A percentile compares a stretch with the other conserved stretches of the same genome.
These are phyloP conservation scores for Ascaphus truei DNA, from an alignment of 2,113 vertebrate genomes.

Conservation along the genomic window DNA sequence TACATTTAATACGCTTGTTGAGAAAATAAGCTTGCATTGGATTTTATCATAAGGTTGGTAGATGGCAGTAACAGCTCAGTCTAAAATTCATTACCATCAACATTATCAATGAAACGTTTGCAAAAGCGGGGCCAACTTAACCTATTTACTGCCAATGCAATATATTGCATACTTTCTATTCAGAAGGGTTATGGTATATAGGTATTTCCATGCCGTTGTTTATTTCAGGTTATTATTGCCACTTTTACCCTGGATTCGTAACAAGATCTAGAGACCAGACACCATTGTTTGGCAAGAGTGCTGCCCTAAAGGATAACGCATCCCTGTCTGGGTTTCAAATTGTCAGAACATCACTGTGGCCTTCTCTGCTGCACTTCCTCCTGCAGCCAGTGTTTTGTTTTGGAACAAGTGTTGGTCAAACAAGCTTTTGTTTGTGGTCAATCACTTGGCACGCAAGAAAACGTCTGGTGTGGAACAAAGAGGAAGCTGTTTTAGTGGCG, in stretches of 20 bases:
- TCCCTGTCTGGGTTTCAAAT: slow-evolving; percentile 53
- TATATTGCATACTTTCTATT: neutral
- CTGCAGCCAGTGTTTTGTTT: slow-evolving; percentile 69
- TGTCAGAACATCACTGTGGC: slow-evolving; percentile 52
- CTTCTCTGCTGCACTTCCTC: slow-evolving; percentile 65
- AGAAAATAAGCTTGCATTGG: neutral
- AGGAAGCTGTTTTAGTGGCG: slow-evolving; percentile 54
- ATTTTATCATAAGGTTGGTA: slow-evolving; percentile 27
- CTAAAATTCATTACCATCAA: slow-evolving; percentile 1
- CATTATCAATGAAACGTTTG: neutral
- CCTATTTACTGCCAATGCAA: neutral
- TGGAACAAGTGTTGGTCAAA: slow-evolving; percentile 77
- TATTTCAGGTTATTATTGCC: no score
- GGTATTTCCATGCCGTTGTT: neutral
- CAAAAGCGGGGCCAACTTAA: neutral
- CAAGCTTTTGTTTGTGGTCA: slow-evolving; percentile 77
- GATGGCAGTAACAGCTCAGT: slow-evolving; percentile 28
- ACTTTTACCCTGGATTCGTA: neutral
- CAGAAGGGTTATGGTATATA: neutral
- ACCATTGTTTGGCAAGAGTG: slow-evolving; percentile 51
- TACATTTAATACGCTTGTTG: no score
- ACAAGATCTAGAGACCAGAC: slow-evolving; percentile 49
- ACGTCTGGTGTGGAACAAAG: slow-evolving; percentile 62
- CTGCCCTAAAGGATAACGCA: slow-evolving; percentile 35
- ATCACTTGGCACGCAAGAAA: slow-evolving; percentile 65